Conservation (phyloP, 1,140 invertebrate genomes). For the Galleria mellonella region DNA sequence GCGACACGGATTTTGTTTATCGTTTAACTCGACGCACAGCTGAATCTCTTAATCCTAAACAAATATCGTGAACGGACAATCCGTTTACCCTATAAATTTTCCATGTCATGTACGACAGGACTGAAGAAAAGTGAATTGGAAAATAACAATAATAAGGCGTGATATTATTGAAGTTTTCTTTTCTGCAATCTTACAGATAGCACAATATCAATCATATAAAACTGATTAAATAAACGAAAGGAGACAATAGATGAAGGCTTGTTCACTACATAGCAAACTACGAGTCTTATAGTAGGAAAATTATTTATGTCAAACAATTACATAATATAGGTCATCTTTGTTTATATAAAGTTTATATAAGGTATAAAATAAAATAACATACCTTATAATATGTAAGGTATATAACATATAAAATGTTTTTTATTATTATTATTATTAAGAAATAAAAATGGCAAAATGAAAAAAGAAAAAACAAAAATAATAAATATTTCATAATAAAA, state of each 20-base stretch:
- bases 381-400: no score
- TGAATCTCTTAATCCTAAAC: constrained; percentile 65
- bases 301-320: no score
- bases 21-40: constrained; percentile 47
- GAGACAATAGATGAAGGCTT: constrained; percentile 61
- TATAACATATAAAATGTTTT: no score
- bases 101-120: constrained; percentile 25
- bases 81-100: constrained; percentile 41
- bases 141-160: constrained; percentile 41
- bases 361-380: no score
- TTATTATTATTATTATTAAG: no score
- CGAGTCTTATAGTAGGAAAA: constrained; percentile 62
- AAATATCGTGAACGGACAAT: constrained; percentile 33
- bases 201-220: constrained; percentile 66
- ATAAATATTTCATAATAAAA: no score
- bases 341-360: no score
- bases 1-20: constrained; percentile 52
- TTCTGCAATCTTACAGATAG: constrained; percentile 60
- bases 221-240: constrained; percentile 67
- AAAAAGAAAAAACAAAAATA: no score
- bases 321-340: no score
- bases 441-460: no score
- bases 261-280: constrained; percentile 39
- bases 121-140: constrained; percentile 27
- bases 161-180: no score